Evolutionary conservation across 2,113 vertebrate genomes (phyloP).

Genomic region (Cephalopholis sonnerati): DNA sequence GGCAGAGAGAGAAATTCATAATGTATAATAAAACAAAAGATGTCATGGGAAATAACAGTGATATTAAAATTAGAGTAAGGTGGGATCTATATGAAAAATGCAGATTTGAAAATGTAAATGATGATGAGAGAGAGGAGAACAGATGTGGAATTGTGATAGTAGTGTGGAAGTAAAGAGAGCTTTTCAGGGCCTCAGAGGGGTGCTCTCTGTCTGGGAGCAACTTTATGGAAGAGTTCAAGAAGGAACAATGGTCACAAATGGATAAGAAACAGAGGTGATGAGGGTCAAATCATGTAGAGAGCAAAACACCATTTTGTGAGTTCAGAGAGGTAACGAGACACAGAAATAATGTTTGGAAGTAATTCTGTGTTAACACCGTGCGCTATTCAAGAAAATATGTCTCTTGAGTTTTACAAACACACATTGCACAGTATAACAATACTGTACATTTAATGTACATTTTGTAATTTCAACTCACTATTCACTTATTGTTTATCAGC

Average conservation of each 20-base stretch:
- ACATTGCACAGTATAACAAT: neutral
- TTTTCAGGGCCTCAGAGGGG: conserved; percentile 36
- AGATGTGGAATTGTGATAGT: conserved; percentile 63
- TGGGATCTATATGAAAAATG: conserved; percentile 86
- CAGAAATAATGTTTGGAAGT: neutral
- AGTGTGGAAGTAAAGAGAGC: conserved; percentile 40
- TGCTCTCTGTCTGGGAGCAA: neutral
- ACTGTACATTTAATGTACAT: neutral
- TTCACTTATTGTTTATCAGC: neutral
- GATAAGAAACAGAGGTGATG: neutral
- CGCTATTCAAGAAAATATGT: neutral
- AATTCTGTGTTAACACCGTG: neutral
- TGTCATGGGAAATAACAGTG: conserved; percentile 88
- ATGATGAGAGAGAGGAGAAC: conserved; percentile 71
- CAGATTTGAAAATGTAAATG: conserved; percentile 86
- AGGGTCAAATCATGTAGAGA: conserved; percentile 3
- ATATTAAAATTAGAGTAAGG: conserved; percentile 88
- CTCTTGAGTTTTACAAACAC: neutral
- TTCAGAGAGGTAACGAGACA: neutral
- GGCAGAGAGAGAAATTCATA: conserved; percentile 82
- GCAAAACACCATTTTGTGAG: neutral
- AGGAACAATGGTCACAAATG: neutral
- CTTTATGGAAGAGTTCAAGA: neutral
- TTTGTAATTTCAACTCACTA: neutral
- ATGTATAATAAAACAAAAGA: conserved; percentile 89